A percentile compares a stretch with the other conserved stretches of the same genome.
Evolutionary conservation across 37 sponge, comb jelly and placozoan species (phyloP).

Genomic region (Theonella swinhoei): DNA sequence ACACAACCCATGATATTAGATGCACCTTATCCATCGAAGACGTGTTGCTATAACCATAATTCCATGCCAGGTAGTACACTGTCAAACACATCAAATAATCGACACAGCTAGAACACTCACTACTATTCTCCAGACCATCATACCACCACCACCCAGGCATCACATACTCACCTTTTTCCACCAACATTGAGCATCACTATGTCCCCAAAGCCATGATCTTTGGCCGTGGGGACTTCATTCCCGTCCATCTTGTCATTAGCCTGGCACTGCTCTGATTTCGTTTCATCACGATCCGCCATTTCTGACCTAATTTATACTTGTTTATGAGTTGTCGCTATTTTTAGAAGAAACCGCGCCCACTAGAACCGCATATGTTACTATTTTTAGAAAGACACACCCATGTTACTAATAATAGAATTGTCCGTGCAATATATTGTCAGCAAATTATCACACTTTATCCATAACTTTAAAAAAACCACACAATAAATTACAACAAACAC

Average conservation of each 20-base stretch:
- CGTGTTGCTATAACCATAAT: too few species aligned
- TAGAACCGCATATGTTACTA: not conserved
- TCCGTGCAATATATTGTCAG: too few species aligned
- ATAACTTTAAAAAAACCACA: not conserved
- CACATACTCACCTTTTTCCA: slow-evolving; percentile 74
- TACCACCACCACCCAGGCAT: too few species aligned
- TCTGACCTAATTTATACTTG: too few species aligned
- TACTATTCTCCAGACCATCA: too few species aligned
- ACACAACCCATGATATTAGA: too few species aligned
- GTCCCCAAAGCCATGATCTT: slow-evolving; percentile 41
- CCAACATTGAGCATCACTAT: slow-evolving; percentile 94
- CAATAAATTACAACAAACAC: not conserved
- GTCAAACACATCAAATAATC: not conserved
- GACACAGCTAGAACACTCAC: not conserved
- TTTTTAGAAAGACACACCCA: not conserved
- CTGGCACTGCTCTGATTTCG: too few species aligned
- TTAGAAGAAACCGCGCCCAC: not conserved
- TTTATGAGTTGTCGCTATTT: not conserved
- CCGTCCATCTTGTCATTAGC: not conserved
- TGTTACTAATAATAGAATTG: not conserved
- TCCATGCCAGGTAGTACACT: too few species aligned
- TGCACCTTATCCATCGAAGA: too few species aligned
- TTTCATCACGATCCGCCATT: too few species aligned
- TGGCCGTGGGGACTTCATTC: not conserved
- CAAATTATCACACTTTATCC: not conserved